Base-by-base conservation (phyloP, 1,140 invertebrate species). In the Lutraria rhynchaena region DNA sequence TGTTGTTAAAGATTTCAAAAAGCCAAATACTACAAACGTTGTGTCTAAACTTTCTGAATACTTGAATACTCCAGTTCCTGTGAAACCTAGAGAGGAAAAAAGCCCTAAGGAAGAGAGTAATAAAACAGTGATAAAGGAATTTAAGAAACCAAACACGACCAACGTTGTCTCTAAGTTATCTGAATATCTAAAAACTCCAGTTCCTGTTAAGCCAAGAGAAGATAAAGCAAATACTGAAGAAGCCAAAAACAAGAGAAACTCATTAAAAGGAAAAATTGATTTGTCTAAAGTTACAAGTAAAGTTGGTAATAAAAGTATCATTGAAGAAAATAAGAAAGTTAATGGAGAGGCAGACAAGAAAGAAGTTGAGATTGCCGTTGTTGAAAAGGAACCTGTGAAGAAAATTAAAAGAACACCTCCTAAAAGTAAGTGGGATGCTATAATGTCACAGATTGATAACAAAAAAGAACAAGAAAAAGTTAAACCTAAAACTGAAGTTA, bases 381-480 rank as follows among this genome's bases (percentile, higher is more conserved):
- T 87, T 55, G 75, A 87, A 61, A 87, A 88, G 51, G 87, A 89
- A 67, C 84, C 85, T 24, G 85, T 86, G 0, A 90, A 90, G 74
- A 87, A 87, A 31, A 84, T 90, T 4, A 91, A 91, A 85, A 83
- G 88, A 37, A 86, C 87, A 11, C 88, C 89, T 3, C 90, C 89
- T 1, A 92, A 91, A 73, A 92, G 90, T 83, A 90, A 92, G 80
- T 93, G 92, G 92, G 91, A 88, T 58, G 85, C 88, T 13, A 91
- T 93, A 22, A 93, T 92, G 88, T 91, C 89, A 7, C 88, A 92
- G 65, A 92, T 93, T 35, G 90, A 90, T 31, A 82, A 82, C 3
- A 88, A 89, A 31, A 92, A 92, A 67, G 89, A 86, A 22, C 84
- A 82, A n/a, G 70, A 60, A 15, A 87, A 88, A 37, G 76, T 82